phyloP scores from a whole-genome alignment of 1,140 invertebrate species.

The Tribolium madens region DNA sequence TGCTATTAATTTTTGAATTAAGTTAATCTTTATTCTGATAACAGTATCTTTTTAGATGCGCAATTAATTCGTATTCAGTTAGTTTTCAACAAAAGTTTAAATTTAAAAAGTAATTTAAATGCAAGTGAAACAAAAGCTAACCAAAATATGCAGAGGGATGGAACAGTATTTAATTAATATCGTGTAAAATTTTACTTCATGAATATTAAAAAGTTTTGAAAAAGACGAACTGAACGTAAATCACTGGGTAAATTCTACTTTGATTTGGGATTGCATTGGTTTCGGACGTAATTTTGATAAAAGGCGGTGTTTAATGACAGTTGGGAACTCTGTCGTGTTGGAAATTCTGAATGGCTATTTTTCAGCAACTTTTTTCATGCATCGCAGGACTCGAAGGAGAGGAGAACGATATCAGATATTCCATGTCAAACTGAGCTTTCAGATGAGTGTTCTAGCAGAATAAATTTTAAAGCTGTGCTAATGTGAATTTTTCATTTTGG shows the following conservation, averaged over 20 bases:
- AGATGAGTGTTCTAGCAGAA: not conserved
- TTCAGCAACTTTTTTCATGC: not conserved
- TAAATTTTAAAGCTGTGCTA: not conserved
- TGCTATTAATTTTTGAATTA: not conserved
- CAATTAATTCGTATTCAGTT: constrained; percentile 13
- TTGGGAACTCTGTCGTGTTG: not conserved
- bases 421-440: not conserved
- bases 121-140: constrained; percentile 37
- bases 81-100: constrained; percentile 12
- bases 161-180: constrained; percentile 38
- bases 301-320: constrained; percentile 7
- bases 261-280: not conserved
- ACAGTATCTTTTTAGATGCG: not conserved
- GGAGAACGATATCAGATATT: not conserved
- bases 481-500: constrained; percentile 9
- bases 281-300: constrained; percentile 16
- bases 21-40: not conserved
- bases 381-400: not conserved
- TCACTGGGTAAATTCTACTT: constrained; percentile 21
- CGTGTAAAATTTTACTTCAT: constrained; percentile 34
- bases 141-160: constrained; percentile 28
- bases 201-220: constrained; percentile 33
- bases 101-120: constrained; percentile 40
- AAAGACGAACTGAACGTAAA: constrained; percentile 1
- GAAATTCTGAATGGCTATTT: not conserved